phyloP scores from a whole-genome alignment of 2,888 invertebrate genomes.

The Pristionchus mayeri region DNA sequence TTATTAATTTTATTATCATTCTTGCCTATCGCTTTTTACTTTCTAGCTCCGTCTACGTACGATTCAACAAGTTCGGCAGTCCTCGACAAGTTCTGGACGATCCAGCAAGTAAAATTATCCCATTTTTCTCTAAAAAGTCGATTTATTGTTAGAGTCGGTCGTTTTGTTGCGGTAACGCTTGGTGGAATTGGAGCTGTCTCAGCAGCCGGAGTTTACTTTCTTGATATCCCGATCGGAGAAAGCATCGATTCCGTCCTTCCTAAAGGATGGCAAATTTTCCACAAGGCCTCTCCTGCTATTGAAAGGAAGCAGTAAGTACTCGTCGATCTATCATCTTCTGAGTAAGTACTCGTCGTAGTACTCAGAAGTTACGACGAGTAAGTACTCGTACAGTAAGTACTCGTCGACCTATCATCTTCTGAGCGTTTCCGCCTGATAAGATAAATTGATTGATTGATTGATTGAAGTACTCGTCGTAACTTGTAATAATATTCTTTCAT shows the following conservation, averaged over 20 bases:
- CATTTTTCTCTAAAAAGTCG: background rate
- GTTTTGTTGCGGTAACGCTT: background rate
- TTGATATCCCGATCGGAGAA: conserved; percentile 47
- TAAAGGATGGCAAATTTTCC: conserved; percentile 46
- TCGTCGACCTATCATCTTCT: too few species aligned
- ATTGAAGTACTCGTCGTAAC: background rate
- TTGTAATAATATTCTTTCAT: background rate
- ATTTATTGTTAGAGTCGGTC: conserved; percentile 15
- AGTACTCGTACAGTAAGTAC: too few species aligned
- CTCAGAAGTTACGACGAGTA: too few species aligned
- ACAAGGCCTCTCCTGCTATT: conserved; percentile 36
- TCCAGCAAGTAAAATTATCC: background rate
- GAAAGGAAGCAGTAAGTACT: conserved; percentile 34
- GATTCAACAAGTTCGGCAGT: conserved; percentile 2
- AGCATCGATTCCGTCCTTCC: conserved; percentile 45
- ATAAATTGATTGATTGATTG: too few species aligned
- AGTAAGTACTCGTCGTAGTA: too few species aligned
- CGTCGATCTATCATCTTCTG: too few species aligned
- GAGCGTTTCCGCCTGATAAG: too few species aligned
- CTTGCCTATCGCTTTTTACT: background rate
- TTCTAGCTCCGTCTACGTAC: conserved; percentile 33
- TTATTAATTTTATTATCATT: background rate
- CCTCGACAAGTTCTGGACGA: background rate
- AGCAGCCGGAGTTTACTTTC: conserved; percentile 5
- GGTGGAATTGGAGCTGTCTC: background rate